These are phyloP conservation scores for Spilarctia lutea DNA, from an alignment of 2,888 invertebrate species.

Conservation along the genomic window DNA sequence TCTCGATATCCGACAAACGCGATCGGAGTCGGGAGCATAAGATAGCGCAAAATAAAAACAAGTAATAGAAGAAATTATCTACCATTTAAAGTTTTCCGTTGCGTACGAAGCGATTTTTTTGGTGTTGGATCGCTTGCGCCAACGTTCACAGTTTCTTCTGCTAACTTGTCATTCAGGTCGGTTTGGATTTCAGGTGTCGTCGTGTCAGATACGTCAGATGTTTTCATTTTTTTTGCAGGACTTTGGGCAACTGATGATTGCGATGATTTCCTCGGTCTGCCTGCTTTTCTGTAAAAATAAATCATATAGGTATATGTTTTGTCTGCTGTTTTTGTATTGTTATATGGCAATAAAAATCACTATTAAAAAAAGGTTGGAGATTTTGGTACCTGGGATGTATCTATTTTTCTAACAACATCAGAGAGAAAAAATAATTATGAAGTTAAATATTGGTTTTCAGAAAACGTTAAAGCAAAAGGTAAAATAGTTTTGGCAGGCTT, in stretches of 20 bases:
- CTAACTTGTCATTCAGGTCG: slow-evolving; percentile 9
- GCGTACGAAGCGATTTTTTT: slow-evolving; percentile 25
- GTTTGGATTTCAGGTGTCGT: slow-evolving; percentile 11
- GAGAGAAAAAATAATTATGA: too few species aligned
- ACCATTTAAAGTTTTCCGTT: slow-evolving; percentile 40
- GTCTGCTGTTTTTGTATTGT: background rate
- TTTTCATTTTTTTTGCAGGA: slow-evolving; percentile 38
- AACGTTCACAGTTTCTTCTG: slow-evolving; percentile 26
- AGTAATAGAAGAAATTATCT: slow-evolving; percentile 1
- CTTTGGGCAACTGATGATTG: slow-evolving; percentile 24
- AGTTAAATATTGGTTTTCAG: too few species aligned
- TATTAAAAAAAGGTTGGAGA: too few species aligned
- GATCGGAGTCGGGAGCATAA: too few species aligned
- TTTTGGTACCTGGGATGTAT: too few species aligned
- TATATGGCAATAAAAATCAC: too few species aligned
- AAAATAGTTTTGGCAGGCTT: too few species aligned
- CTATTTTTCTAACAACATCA: too few species aligned
- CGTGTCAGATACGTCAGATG: slow-evolving; percentile 10
- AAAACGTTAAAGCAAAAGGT: too few species aligned
- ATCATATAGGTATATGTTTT: too few species aligned
- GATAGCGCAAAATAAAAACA: background rate
- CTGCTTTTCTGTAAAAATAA: slow-evolving; percentile 29
- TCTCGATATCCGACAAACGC: too few species aligned
- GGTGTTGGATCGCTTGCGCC: slow-evolving; percentile 4
- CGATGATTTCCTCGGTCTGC: slow-evolving; percentile 43